Conservation (phyloP, 2,113 vertebrate species). For the Sarotherodon lohbergeri region DNA sequence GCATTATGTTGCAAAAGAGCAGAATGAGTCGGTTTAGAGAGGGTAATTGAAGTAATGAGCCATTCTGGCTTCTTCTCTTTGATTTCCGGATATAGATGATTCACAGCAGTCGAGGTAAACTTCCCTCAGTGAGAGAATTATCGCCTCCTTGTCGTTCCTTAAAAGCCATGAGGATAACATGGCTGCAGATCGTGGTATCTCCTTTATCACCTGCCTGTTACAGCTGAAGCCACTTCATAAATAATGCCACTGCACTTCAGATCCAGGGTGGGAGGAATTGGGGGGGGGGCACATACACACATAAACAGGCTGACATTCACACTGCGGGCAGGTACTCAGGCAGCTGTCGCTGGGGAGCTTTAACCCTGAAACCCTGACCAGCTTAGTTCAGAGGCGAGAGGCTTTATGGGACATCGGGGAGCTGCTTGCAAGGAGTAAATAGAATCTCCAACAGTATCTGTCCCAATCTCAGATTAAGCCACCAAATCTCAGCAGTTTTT, state of each 20-base stretch:
- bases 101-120: background rate
- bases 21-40: background rate
- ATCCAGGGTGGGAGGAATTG: background rate
- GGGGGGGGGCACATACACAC: background rate
- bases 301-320: constrained; percentile 32
- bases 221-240: constrained; percentile 60
- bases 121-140: background rate
- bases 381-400: constrained; percentile 52
- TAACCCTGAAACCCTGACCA: constrained; percentile 48
- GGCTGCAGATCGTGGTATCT: constrained; percentile 19
- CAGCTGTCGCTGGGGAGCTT: constrained; percentile 49
- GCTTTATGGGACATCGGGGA: constrained; percentile 61
- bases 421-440: constrained; percentile 48
- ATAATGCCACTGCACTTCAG: constrained; percentile 57
- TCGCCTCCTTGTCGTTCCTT: constrained; percentile 6
- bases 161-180: constrained; percentile 21
- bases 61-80: background rate
- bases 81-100: background rate
- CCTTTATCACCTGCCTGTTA: constrained; percentile 54
- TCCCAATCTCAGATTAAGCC: constrained; percentile 52
- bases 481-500: constrained; percentile 38
- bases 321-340: constrained; percentile 49
- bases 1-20: background rate
- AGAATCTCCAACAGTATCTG: constrained; percentile 51
- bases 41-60: background rate